Conservation (phyloP, 2,797 vertebrate species). For the Chaunax sp. region DNA sequence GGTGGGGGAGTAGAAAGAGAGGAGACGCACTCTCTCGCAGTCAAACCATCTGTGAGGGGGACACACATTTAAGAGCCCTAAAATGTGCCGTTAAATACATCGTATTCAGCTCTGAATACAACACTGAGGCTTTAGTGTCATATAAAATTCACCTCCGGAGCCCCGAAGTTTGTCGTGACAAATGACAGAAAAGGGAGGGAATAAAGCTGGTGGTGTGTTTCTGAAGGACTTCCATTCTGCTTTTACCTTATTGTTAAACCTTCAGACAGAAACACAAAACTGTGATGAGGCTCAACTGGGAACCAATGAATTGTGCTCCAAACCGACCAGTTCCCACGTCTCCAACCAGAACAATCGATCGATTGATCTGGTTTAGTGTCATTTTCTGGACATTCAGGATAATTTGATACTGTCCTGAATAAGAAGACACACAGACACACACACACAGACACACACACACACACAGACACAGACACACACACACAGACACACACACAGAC, state of each 20-base stretch:
- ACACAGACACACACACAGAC: constrained; percentile 10
- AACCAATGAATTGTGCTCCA: too few relatives aligned
- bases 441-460: constrained; percentile 5
- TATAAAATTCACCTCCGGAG: constrained; percentile 60
- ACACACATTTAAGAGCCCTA: constrained; percentile 15
- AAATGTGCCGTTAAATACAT: constrained; percentile 33
- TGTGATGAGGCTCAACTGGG: too few relatives aligned
- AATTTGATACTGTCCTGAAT: too few relatives aligned
- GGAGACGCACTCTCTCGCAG: constrained; percentile 41
- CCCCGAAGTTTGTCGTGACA: constrained; percentile 57
- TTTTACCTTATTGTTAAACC: not conserved
- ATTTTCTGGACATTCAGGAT: too few relatives aligned
- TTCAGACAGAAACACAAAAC: not conserved
- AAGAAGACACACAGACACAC: too few relatives aligned
- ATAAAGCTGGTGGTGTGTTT: not conserved
- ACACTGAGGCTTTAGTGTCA: constrained; percentile 32
- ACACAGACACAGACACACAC: constrained; percentile 1
- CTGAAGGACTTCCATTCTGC: not conserved
- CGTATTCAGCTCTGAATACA: constrained; percentile 21
- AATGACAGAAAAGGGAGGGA: constrained; percentile 65
- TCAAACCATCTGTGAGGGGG: constrained; percentile 10
- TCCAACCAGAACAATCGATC: too few relatives aligned
- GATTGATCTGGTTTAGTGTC: too few relatives aligned
- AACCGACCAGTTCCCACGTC: too few relatives aligned
- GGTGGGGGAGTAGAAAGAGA: not conserved